Percentiles rank a stretch among this genome's conserved stretches.
Evolutionary conservation across 1,140 invertebrate genomes (phyloP).

Genomic region (Solenopsis invicta): DNA sequence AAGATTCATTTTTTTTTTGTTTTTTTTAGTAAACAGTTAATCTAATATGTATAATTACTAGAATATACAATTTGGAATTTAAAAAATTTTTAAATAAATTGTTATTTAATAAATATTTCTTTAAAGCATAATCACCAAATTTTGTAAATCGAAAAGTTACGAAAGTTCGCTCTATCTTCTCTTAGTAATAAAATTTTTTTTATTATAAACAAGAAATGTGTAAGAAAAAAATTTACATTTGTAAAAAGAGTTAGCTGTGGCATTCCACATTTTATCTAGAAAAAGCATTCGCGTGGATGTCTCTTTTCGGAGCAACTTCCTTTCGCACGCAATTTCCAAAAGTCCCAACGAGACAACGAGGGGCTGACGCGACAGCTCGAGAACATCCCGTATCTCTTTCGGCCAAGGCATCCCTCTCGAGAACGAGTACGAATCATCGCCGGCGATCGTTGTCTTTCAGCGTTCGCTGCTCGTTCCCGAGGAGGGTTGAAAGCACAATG

Average conservation of each 20-base stretch:
- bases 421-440: constrained; percentile 11
- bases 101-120: neutral
- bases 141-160: neutral
- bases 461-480: neutral
- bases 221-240: neutral
- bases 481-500: neutral
- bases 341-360: constrained; percentile 13
- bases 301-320: neutral
- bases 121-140: neutral
- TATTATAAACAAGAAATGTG: neutral
- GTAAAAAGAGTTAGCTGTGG: neutral
- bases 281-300: neutral
- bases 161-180: neutral
- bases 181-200: neutral
- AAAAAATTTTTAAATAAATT: neutral
- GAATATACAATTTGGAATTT: neutral
- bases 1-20: too few relatives aligned
- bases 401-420: neutral
- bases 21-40: neutral
- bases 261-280: neutral
- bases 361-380: constrained; percentile 7
- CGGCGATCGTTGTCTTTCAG: constrained; percentile 43
- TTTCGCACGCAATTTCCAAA: neutral
- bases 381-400: neutral
- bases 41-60: neutral